Evolutionary conservation across 2,113 vertebrate species (phyloP), one percentile per base, ranked within the genome.

Genomic region (Maccullochella peelii): DNA sequence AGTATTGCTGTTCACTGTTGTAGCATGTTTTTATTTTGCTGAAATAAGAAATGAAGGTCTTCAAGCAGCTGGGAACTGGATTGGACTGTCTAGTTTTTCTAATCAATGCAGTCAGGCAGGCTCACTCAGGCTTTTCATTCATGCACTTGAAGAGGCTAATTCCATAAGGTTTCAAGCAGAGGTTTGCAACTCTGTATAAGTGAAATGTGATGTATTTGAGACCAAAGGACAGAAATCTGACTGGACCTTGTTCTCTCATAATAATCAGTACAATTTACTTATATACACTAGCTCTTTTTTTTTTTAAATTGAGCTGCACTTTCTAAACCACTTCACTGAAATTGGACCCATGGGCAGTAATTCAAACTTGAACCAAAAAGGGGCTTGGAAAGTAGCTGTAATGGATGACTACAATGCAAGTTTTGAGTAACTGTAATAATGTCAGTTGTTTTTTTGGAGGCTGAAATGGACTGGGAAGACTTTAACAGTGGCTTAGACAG

Each of bases 71-170:
- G 59, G 55, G 42, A 50, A 21, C 67, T 63, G 63, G 70, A 79
- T 61, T 47, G 44, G 40, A 58, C 27, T 23, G 68, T 80, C 30
- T 76, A 5, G 44, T 72, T 75, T 49, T 80, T 68, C 50, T 69
- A 58, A 80, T 85, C 69, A 8, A 49, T 73, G 68, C 66, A 49
- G 50, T 58, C 27, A 25, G 65, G 12, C 58, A 0, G 6, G 81
- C 86, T 84, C 75, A 80, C 75, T 77, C 81, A 61, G 84, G 44
- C 33, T 52, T 83, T 86, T 82, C 72, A 84, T 84, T 87, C 55
- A 79, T 69, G 47, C 52, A 9, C 33, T 55, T 16, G 5, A 27
- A n/a, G 85, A 84, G 55, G 55, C 23, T 74, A 63, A 63, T 77
- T 79, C 71, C 80, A 73, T 23, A 2, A 50, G 55, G 61, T 49